Evolutionary conservation across 2,113 vertebrate species (phyloP), one percentile per base, ranked within the genome.

Genomic region (Sturnira hondurensis): DNA sequence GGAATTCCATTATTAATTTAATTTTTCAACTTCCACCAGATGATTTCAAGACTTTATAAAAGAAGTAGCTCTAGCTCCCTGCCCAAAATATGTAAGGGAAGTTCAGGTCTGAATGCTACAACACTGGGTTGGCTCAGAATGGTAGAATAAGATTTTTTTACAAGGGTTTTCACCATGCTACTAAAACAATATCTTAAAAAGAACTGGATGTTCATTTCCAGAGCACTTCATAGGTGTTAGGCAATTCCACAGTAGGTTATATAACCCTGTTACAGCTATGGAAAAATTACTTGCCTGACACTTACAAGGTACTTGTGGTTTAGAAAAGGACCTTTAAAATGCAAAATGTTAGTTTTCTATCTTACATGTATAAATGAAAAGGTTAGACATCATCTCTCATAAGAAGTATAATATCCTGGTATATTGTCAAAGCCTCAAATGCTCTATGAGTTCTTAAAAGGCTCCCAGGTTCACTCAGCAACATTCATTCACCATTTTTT

Each of bases 321-420:
- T 61, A 94, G 33, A 80, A 31, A 86, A 76, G n/a, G 43, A n/a
- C 17, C 31, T 94, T 94, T 95, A 80, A 93, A 93, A 77, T 89
- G 33, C 17, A 89, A 94, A 90, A 43, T 90, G 63, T 95, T 83
- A 81, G 45, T 91, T 90, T 82, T 70, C 41, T 88, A 10, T 87
- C 87, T 45, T 47, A 58, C 5, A 58, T 89, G 20, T 93, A 94
- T 80, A 80, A 81, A 67, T 89, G 45, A 67, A 94, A 88, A 90
- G 36, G 28, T 86, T 92, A 89, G 41, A 43, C 45, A 80, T 74
- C 63, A 81, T 56, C 15, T 74, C 33, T 89, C 71, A 50, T 10
- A 36, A 67, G 20, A 96, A 68, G 19, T 43, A 92, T 82, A 92
- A 89, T 73, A 47, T 65, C 20, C 31, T 70, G 28, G 36, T 20